Conservation (phyloP, 2,797 vertebrate genomes). For the Falco naumanni region DNA sequence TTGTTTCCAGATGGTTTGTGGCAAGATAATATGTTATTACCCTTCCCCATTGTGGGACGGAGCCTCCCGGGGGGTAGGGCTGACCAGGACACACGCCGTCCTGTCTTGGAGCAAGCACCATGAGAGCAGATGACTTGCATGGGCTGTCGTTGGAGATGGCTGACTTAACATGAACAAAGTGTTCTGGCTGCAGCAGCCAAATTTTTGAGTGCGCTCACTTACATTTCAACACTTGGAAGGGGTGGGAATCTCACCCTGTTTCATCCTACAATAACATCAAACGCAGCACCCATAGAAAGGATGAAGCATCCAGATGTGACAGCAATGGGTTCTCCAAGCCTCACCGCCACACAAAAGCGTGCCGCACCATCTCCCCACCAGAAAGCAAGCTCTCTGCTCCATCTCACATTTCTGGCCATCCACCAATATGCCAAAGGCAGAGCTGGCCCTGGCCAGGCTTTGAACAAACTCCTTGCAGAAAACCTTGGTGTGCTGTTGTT, state of each 20-base stretch:
- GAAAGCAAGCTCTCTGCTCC: neutral
- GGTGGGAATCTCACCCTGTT: neutral
- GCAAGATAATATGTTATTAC: rapidly evolving
- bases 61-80: neutral
- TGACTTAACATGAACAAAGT: neutral
- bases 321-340: neutral
- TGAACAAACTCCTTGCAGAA: neutral
- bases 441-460: neutral
- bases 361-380: rapidly evolving
- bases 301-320: neutral
- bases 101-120: neutral
- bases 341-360: neutral
- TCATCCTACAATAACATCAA: neutral
- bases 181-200: neutral
- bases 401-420: neutral
- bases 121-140: neutral
- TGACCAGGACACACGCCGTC: neutral
- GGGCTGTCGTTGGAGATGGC: neutral
- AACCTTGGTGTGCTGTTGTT: neutral
- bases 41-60: neutral
- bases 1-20: neutral
- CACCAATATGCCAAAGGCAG: neutral
- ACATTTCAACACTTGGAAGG: neutral
- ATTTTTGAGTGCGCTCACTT: neutral
- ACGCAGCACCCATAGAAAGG: neutral